These are phyloP conservation scores for Balaenoptera acutorostrata DNA, from an alignment of 2,113 vertebrate genomes.

Conservation along the genomic window DNA sequence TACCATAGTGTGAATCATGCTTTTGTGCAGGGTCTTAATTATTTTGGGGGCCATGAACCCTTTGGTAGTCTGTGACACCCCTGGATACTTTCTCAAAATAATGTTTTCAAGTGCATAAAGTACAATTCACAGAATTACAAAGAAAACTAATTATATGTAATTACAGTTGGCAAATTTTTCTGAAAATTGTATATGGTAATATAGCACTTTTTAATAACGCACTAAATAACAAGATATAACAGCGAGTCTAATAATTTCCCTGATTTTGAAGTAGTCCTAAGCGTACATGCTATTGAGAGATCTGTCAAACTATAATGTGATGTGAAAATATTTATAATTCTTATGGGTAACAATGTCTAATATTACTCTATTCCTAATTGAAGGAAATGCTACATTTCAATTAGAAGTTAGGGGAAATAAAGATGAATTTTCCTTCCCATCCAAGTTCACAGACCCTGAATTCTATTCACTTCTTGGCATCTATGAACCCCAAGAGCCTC, in stretches of 20 bases:
- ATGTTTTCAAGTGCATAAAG: background rate
- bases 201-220: background rate
- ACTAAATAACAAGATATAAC: background rate
- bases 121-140: slow-evolving; percentile 6
- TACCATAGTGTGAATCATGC: background rate
- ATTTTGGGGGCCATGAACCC: background rate
- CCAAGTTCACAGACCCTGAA: background rate
- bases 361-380: background rate
- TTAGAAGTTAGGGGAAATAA: background rate
- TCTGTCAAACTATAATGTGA: background rate
- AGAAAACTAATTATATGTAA: background rate
- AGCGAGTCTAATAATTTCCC: background rate
- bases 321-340: background rate
- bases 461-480: background rate
- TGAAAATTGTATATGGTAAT: background rate
- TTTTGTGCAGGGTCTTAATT: background rate
- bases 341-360: background rate
- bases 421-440: background rate
- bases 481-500: background rate
- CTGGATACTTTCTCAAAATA: background rate
- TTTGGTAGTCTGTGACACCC: background rate
- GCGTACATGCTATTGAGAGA: background rate
- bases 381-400: background rate
- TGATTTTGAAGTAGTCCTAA: background rate
- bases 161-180: background rate